phyloP scores from a whole-genome alignment of 1,140 invertebrate genomes.

The Calycopis cecrops region DNA sequence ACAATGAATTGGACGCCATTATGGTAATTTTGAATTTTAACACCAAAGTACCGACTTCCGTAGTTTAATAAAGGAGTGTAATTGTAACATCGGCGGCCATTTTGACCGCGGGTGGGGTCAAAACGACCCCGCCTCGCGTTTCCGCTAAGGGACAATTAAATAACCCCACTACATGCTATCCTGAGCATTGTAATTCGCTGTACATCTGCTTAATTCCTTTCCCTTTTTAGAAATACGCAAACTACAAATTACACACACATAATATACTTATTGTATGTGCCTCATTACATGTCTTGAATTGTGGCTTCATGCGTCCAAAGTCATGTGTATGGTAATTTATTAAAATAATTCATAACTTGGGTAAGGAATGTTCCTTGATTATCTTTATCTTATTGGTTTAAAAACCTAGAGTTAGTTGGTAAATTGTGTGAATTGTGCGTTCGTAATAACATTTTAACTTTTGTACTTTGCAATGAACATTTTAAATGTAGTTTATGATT shows the following conservation, averaged over 20 bases:
- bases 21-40: constrained; percentile 37
- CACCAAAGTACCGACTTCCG: constrained; percentile 52
- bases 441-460: too few relatives aligned
- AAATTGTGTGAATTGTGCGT: too few relatives aligned
- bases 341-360: too few relatives aligned
- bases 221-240: constrained; percentile 10
- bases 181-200: constrained; percentile 45
- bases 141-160: constrained; percentile 69
- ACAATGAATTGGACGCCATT: constrained; percentile 31
- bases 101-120: constrained; percentile 69
- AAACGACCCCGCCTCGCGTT: constrained; percentile 64
- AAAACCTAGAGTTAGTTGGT: too few relatives aligned
- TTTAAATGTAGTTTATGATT: too few relatives aligned
- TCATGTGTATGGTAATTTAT: too few relatives aligned
- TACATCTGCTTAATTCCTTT: constrained; percentile 44
- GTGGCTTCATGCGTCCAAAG: too few relatives aligned
- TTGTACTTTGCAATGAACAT: too few relatives aligned
- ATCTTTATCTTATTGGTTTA: too few relatives aligned
- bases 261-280: constrained; percentile 4
- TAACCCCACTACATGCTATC: constrained; percentile 60
- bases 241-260: constrained; percentile 14
- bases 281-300: not conserved
- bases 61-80: constrained; percentile 48
- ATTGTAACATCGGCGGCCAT: constrained; percentile 66
- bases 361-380: too few relatives aligned